These are phyloP conservation scores for Trypoxylon attenuatum DNA, from an alignment of 2,888 invertebrate genomes.

Conservation along the genomic window DNA sequence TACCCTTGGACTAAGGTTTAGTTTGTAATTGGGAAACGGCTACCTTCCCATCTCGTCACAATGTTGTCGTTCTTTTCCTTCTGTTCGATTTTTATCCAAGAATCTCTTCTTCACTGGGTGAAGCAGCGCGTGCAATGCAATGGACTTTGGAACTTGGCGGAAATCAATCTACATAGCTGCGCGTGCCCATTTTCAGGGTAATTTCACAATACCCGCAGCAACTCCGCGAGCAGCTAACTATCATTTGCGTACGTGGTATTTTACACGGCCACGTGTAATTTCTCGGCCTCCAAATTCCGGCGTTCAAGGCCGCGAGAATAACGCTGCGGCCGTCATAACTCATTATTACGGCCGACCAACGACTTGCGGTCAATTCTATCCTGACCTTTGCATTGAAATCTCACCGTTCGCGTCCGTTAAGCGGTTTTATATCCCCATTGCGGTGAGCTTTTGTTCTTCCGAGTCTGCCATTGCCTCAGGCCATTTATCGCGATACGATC, in stretches of 20 bases:
- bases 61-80: slow-evolving; percentile 1
- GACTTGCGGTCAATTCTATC: slow-evolving; percentile 34
- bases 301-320: slow-evolving; percentile 35
- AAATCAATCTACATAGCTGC: slow-evolving; percentile 24
- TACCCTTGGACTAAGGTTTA: not conserved
- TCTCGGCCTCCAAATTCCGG: slow-evolving; percentile 33
- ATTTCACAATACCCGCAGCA: slow-evolving; percentile 25
- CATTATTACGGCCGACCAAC: slow-evolving; percentile 29
- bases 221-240: slow-evolving; percentile 10
- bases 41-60: not conserved
- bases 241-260: slow-evolving; percentile 23
- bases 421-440: no score
- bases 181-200: slow-evolving; percentile 6
- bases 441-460: slow-evolving; percentile 4
- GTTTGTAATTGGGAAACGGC: not conserved
- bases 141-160: slow-evolving; percentile 1
- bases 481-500: not conserved
- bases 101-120: not conserved
- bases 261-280: slow-evolving; percentile 33
- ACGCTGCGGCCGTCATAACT: slow-evolving; percentile 30
- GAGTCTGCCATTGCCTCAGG: no score
- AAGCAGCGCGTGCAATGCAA: not conserved
- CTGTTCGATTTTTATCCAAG: slow-evolving; percentile 7
- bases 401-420: slow-evolving; percentile 6
- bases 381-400: slow-evolving; percentile 27